These are phyloP conservation scores for Cydia amplana DNA, from an alignment of 1,140 invertebrate species.

Conservation along the genomic window DNA sequence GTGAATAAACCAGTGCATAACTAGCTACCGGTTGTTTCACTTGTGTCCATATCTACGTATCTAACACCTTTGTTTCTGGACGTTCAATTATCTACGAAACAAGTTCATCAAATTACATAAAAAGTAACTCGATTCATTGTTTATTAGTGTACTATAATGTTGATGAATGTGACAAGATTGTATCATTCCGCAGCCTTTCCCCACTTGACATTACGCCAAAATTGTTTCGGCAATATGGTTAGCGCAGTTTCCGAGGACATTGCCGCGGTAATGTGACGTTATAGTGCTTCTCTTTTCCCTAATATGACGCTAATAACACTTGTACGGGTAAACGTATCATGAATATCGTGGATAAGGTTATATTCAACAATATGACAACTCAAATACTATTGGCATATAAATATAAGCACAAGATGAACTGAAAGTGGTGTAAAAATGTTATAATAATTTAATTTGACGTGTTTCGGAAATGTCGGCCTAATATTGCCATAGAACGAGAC, in stretches of 20 bases:
- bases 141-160: background rate
- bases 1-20: no score
- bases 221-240: constrained; percentile 25
- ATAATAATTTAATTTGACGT: no score
- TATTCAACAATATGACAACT: background rate
- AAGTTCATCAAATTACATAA: no score
- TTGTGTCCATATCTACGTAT: no score
- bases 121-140: no score
- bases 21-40: no score
- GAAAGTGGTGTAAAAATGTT: no score
- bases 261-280: constrained; percentile 17
- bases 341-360: background rate
- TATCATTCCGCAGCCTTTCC: background rate
- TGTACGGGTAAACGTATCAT: background rate
- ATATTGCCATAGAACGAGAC: no score
- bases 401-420: background rate
- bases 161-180: background rate
- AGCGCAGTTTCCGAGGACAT: constrained; percentile 15
- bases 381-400: background rate
- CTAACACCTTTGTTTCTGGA: no score
- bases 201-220: constrained; percentile 27
- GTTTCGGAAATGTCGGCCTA: no score
- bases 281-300: constrained; percentile 8
- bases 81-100: no score
- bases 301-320: background rate